Conservation (phyloP, 2,113 vertebrate species). For the Todiramphus chloris region DNA sequence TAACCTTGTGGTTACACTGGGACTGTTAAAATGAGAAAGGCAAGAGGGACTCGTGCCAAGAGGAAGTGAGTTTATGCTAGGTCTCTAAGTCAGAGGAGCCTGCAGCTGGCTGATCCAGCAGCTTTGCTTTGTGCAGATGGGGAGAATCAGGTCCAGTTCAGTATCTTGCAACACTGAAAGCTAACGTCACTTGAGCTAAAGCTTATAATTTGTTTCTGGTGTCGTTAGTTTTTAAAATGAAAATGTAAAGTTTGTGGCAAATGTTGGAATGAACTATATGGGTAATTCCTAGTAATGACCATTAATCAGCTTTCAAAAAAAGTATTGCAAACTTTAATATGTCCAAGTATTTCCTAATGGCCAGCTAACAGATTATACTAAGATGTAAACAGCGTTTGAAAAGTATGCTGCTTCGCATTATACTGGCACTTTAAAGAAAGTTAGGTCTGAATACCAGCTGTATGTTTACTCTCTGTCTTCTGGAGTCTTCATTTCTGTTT, state of each 20-base stretch:
- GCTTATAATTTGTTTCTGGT: neutral
- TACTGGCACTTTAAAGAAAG: neutral
- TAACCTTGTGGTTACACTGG: neutral
- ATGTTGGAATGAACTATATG: neutral
- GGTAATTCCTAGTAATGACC: neutral
- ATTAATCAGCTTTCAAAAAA: neutral
- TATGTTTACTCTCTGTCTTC: neutral
- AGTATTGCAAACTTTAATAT: neutral
- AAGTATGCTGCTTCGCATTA: neutral
- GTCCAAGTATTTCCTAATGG: neutral
- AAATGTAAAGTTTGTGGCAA: neutral
- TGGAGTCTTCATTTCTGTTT: neutral
- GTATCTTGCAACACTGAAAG: neutral
- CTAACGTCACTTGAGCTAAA: neutral
- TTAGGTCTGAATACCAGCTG: neutral
- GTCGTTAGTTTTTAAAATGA: neutral
- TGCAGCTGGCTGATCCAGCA: slow-evolving; percentile 14
- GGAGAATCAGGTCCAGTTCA: neutral
- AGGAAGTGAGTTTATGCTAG: slow-evolving; percentile 7
- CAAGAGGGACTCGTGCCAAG: slow-evolving; percentile 10
- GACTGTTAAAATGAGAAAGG: neutral
- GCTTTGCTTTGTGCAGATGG: neutral
- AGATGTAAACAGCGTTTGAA: neutral
- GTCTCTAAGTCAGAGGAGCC: neutral
- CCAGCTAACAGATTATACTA: neutral